Conservation (phyloP, 2,113 vertebrate species). For the Mobula hypostoma region DNA sequence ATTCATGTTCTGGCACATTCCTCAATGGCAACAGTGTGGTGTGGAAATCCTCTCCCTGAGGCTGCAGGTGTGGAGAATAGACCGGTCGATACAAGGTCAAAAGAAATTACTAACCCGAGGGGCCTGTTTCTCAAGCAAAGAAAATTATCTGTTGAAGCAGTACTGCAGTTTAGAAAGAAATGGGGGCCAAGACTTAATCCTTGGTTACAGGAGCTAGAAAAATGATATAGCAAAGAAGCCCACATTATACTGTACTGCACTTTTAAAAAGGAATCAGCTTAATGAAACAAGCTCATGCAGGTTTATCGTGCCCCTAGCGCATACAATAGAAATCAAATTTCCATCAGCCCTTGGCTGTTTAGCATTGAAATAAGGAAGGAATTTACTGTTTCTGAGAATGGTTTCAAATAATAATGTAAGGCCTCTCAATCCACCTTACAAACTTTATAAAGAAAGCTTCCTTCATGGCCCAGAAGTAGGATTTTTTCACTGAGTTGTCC, state of each 20-base stretch:
- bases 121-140: neutral
- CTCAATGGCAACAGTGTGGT: neutral
- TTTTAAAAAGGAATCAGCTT: too few species aligned
- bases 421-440: neutral
- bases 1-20: slow-evolving; percentile 19
- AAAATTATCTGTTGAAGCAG: neutral
- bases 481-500: neutral
- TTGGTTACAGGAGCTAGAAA: too few species aligned
- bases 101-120: neutral
- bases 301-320: too few species aligned
- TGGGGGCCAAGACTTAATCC: neutral
- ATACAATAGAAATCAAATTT: too few species aligned
- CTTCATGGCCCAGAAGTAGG: neutral
- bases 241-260: too few species aligned
- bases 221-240: too few species aligned
- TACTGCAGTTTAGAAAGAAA: neutral
- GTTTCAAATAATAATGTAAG: neutral
- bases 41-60: slow-evolving; percentile 25
- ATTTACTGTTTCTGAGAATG: neutral
- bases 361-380: neutral
- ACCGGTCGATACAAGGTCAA: neutral
- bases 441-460: too few species aligned
- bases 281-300: too few species aligned
- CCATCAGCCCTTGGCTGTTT: neutral
- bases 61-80: neutral